A percentile compares a stretch with the other conserved stretches of the same genome.
Conservation (phyloP, 2,888 invertebrate genomes). For the Lamellibrachia columna region DNA sequence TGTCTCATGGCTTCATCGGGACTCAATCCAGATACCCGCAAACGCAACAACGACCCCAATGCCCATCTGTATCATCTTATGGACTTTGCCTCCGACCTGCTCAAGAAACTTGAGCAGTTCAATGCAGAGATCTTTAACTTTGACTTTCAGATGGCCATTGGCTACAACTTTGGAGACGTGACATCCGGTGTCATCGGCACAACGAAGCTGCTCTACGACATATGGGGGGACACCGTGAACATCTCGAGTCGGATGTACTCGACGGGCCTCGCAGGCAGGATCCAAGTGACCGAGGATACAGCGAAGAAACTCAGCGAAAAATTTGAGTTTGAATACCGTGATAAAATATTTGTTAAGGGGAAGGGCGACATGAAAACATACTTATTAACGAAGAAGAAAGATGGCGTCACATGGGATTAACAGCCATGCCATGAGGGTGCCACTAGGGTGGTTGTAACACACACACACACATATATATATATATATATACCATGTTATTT, state of each 20-base stretch:
- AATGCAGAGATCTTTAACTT: slow-evolving; percentile 66
- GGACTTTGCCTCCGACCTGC: slow-evolving; percentile 90
- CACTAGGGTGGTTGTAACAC: not conserved
- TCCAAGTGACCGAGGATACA: slow-evolving; percentile 62
- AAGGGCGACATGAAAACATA: slow-evolving; percentile 95
- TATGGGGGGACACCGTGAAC: slow-evolving; percentile 98
- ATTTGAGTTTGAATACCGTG: slow-evolving; percentile 91
- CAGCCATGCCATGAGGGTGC: not conserved
- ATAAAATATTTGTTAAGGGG: slow-evolving; percentile 94
- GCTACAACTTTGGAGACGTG: slow-evolving; percentile 93
- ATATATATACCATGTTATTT: not conserved
- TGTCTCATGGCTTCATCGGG: slow-evolving; percentile 99
- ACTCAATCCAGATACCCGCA: slow-evolving; percentile 82
- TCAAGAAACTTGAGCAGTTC: slow-evolving; percentile 71
- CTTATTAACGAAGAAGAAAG: slow-evolving; percentile 68
- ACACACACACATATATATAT: no score
- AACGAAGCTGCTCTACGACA: slow-evolving; percentile 94
- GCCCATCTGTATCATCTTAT: slow-evolving; percentile 82
- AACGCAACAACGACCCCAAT: slow-evolving; percentile 75
- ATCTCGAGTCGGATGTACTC: slow-evolving; percentile 97
- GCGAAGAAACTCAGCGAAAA: slow-evolving; percentile 73
- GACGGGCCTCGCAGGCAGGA: slow-evolving; percentile 82
- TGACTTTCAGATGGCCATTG: slow-evolving; percentile 67
- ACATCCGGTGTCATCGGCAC: slow-evolving; percentile 96
- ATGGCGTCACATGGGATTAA: slow-evolving; percentile 28